These are phyloP conservation scores for Mergus octosetaceus DNA, from an alignment of 2,797 vertebrate genomes.

Conservation along the genomic window DNA sequence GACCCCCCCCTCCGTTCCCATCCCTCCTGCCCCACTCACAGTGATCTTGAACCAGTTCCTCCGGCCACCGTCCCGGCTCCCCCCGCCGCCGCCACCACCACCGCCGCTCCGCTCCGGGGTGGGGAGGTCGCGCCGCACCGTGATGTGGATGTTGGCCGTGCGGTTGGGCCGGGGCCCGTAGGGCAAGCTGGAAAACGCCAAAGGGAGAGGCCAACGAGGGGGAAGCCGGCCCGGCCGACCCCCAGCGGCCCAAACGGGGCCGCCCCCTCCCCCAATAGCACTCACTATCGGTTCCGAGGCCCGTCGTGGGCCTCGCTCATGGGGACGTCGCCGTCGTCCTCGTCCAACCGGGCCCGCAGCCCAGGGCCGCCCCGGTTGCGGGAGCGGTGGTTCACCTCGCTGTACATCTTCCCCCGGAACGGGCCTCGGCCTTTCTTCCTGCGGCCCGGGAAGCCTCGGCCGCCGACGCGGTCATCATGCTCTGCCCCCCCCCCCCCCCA, in stretches of 20 bases:
- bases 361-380: slow-evolving; percentile 75
- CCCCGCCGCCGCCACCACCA: slow-evolving; percentile 30
- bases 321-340: slow-evolving; percentile 82
- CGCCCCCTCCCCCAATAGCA: not conserved
- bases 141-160: slow-evolving; percentile 40
- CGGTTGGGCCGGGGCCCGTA: slow-evolving; percentile 77
- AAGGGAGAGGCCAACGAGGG: too few species aligned
- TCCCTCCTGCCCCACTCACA: slow-evolving; percentile 70
- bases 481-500: slow-evolving; percentile 69
- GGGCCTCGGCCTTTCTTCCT: slow-evolving; percentile 82
- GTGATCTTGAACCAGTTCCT: slow-evolving; percentile 88
- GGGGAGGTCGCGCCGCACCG: slow-evolving; percentile 43
- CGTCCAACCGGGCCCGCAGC: slow-evolving; percentile 76
- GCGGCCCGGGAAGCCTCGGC: slow-evolving; percentile 77
- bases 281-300: slow-evolving; percentile 73
- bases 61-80: slow-evolving; percentile 36
- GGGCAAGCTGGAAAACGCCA: slow-evolving; percentile 77
- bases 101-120: slow-evolving; percentile 40
- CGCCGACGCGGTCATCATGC: slow-evolving; percentile 83
- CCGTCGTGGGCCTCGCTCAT: slow-evolving; percentile 85
- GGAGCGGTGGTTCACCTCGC: slow-evolving; percentile 76
- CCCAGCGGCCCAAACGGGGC: too few species aligned
- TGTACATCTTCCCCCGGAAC: slow-evolving; percentile 79
- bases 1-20: not conserved
- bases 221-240: not conserved